Conservation (phyloP, 1,140 invertebrate genomes). For the Lepidurus packardi region DNA sequence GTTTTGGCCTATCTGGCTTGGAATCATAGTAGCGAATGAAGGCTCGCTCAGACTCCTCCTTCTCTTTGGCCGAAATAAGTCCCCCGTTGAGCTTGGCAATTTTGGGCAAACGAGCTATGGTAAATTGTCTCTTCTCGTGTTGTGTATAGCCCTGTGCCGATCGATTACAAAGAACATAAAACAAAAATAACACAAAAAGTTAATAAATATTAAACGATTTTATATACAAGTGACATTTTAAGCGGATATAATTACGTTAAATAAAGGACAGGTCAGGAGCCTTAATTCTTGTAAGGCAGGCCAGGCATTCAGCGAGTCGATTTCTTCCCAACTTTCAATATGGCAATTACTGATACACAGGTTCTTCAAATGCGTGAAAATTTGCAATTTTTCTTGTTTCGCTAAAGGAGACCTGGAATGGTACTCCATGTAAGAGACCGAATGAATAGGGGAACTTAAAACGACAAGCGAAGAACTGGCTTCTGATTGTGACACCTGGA, state of each 20-base stretch:
- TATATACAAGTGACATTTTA: neutral
- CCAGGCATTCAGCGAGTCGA: slow-evolving; percentile 74
- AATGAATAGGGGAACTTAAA: slow-evolving; percentile 16
- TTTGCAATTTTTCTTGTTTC: neutral
- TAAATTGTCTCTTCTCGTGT: slow-evolving; percentile 73
- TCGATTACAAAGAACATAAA: slow-evolving; percentile 30
- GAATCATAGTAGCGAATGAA: slow-evolving; percentile 67
- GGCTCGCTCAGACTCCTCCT: slow-evolving; percentile 85
- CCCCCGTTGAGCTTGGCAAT: slow-evolving; percentile 81
- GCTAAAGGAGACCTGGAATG: neutral
- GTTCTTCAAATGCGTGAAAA: slow-evolving; percentile 62
- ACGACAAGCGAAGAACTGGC: neutral
- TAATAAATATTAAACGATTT: slow-evolving; percentile 11
- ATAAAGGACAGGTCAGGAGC: slow-evolving; percentile 56
- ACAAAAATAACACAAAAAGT: neutral
- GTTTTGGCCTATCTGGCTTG: slow-evolving; percentile 68
- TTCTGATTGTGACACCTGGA: neutral
- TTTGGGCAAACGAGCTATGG: slow-evolving; percentile 80
- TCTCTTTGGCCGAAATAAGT: slow-evolving; percentile 69
- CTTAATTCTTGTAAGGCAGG: slow-evolving; percentile 73
- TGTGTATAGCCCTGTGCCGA: slow-evolving; percentile 66
- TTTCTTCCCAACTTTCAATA: slow-evolving; percentile 76
- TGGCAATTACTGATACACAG: slow-evolving; percentile 79
- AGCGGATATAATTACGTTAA: slow-evolving; percentile 50
- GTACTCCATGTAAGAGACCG: neutral